phyloP scores from a whole-genome alignment of 2,797 vertebrate genomes.

The Enteromius trimaculatus region DNA sequence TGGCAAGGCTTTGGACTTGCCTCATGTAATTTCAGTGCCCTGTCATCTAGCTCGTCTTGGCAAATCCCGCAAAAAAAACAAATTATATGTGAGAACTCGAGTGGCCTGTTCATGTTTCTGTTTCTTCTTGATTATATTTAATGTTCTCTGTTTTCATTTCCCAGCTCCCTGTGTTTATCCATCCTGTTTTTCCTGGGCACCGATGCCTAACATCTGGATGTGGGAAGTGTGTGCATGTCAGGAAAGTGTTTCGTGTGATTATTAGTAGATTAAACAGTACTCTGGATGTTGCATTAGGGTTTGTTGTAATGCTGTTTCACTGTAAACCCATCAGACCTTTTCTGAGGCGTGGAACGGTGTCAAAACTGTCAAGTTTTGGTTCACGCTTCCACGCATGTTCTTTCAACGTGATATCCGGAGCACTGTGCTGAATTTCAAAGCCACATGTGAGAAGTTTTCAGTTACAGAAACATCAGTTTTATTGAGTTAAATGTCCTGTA shows the following conservation, averaged over 20 bases:
- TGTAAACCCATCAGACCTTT: conserved; percentile 27
- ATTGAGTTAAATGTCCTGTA: conserved; percentile 32
- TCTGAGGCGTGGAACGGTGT: conserved; percentile 20
- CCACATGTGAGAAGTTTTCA: conserved; percentile 43
- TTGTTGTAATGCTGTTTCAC: background rate
- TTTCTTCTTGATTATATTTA: conserved; percentile 82
- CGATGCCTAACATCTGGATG: conserved; percentile 81
- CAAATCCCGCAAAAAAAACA: conserved; percentile 69
- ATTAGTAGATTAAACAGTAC: conserved; percentile 62
- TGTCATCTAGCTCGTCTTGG: conserved; percentile 78
- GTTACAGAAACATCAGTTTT: conserved; percentile 42
- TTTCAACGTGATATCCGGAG: conserved; percentile 19
- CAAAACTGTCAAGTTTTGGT: conserved; percentile 33
- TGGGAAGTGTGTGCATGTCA: conserved; percentile 50
- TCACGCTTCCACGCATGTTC: conserved; percentile 22
- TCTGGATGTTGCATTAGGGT: conserved; percentile 22
- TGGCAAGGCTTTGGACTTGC: conserved; percentile 40
- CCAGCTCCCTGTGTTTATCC: conserved; percentile 67
- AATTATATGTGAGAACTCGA: conserved; percentile 81
- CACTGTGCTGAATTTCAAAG: conserved; percentile 33
- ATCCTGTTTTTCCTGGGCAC: conserved; percentile 75
- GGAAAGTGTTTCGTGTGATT: conserved; percentile 61
- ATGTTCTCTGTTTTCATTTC: conserved; percentile 75
- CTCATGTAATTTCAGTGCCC: conserved; percentile 75
- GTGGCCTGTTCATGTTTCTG: conserved; percentile 73